A percentile compares a stretch with the other conserved stretches of the same genome.
Conservation (phyloP, 2,888 invertebrate species). For the Amphipyra berbera region DNA sequence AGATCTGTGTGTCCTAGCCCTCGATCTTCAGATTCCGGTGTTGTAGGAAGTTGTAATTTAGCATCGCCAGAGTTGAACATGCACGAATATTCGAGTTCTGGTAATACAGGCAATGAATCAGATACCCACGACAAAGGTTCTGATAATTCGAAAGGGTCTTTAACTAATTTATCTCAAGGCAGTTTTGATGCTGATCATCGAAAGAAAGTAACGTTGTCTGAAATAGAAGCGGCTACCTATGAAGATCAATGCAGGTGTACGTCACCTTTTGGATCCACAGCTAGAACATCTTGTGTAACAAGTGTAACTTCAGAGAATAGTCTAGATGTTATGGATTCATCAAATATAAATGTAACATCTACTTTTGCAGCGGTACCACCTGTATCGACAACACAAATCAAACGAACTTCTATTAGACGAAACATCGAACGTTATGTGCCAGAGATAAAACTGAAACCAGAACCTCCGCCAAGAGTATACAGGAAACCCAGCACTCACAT, state of each 20-base stretch:
- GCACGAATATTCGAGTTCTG: slow-evolving; percentile 74
- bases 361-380: slow-evolving; percentile 84
- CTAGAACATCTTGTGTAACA: slow-evolving; percentile 91
- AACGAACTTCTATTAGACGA: slow-evolving; percentile 85
- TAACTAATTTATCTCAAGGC: slow-evolving; percentile 73
- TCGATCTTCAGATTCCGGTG: slow-evolving; percentile 95
- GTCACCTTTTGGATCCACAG: slow-evolving; percentile 93
- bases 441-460: slow-evolving; percentile 83
- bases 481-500: slow-evolving; percentile 85
- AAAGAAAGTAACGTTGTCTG: slow-evolving; percentile 87
- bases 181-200: slow-evolving; percentile 74
- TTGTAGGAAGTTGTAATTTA: slow-evolving; percentile 95
- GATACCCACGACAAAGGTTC: slow-evolving; percentile 78
- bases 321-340: slow-evolving; percentile 88
- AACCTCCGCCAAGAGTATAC: slow-evolving; percentile 84
- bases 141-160: slow-evolving; percentile 70
- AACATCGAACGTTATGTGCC: slow-evolving; percentile 83
- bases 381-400: slow-evolving; percentile 84
- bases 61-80: slow-evolving; percentile 92
- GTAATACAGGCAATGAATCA: slow-evolving; percentile 78
- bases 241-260: slow-evolving; percentile 93
- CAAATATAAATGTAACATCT: slow-evolving; percentile 87
- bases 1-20: slow-evolving; percentile 92
- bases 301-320: slow-evolving; percentile 90
- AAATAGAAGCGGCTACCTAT: slow-evolving; percentile 90